Percentiles rank a stretch among this genome's conserved stretches.
phyloP scores from a whole-genome alignment of 2,888 invertebrate species.

The Allophyes oxyacanthae region DNA sequence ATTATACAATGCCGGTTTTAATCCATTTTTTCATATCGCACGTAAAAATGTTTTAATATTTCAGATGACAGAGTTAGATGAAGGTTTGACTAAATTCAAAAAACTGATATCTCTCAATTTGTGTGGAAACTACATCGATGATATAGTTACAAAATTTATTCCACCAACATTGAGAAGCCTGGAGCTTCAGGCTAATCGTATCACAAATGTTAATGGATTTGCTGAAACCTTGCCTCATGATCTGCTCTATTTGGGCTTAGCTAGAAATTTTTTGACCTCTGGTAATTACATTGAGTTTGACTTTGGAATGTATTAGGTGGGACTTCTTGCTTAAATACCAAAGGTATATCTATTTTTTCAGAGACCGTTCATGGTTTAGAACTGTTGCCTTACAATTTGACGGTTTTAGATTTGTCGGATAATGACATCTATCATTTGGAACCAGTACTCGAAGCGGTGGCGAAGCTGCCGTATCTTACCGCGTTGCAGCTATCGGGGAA shows the following conservation, averaged over 20 bases:
- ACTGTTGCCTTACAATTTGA: constrained; percentile 66
- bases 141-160: constrained; percentile 72
- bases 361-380: constrained; percentile 64
- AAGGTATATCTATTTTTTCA: constrained; percentile 60
- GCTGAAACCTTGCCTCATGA: constrained; percentile 72
- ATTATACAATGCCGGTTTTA: neutral
- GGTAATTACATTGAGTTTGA: constrained; percentile 58
- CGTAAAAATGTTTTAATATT: constrained; percentile 27
- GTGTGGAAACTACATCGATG: constrained; percentile 76
- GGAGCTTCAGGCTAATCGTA: constrained; percentile 86
- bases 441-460: constrained; percentile 75
- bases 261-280: constrained; percentile 80
- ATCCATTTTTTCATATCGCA: neutral
- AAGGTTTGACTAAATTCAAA: constrained; percentile 70
- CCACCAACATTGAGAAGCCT: constrained; percentile 78
- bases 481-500: constrained; percentile 88
- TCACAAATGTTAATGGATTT: constrained; percentile 72
- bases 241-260: constrained; percentile 86
- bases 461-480: constrained; percentile 73
- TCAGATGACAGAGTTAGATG: constrained; percentile 86
- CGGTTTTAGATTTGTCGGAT: constrained; percentile 87
- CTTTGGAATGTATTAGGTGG: neutral
- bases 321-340: neutral
- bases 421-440: constrained; percentile 89
- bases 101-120: constrained; percentile 82